Evolutionary conservation across 1,140 invertebrate genomes (phyloP).

Genomic region (Drosophila quadrilineata): DNA sequence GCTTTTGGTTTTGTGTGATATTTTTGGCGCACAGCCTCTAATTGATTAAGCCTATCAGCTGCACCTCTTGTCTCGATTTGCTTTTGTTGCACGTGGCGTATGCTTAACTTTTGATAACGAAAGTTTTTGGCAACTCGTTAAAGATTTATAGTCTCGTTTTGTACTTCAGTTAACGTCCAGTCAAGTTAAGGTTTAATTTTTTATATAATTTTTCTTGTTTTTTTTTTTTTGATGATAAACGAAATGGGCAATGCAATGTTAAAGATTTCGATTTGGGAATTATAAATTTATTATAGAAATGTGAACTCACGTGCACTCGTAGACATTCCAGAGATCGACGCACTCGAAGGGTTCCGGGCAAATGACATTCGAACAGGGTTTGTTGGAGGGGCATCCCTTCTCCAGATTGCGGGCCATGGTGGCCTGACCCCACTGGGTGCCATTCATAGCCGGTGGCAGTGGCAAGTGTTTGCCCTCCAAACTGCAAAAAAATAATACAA

Average conservation of each 20-base stretch:
- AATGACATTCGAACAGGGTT: constrained; percentile 94
- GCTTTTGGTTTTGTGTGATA: neutral
- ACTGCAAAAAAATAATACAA: constrained; percentile 78
- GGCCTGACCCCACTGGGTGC: constrained; percentile 96
- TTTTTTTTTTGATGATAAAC: constrained; percentile 45
- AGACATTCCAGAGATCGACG: constrained; percentile 97
- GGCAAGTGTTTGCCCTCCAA: constrained; percentile 96
- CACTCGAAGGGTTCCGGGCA: constrained; percentile 97
- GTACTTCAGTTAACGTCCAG: constrained; percentile 45
- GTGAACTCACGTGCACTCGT: constrained; percentile 96
- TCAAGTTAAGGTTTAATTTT: constrained; percentile 40
- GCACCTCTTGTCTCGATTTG: constrained; percentile 34
- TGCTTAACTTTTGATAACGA: constrained; percentile 21
- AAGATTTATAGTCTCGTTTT: neutral
- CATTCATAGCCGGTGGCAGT: constrained; percentile 94
- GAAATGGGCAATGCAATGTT: constrained; percentile 53
- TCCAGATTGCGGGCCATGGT: constrained; percentile 95
- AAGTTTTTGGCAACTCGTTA: constrained; percentile 5
- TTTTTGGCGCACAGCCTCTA: constrained; percentile 43
- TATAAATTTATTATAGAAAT: neutral
- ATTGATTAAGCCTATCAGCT: constrained; percentile 74
- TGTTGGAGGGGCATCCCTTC: constrained; percentile 95
- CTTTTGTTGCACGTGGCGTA: constrained; percentile 33
- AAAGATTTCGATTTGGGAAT: constrained; percentile 16
- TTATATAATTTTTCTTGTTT: constrained; percentile 21